Percentiles rank a stretch among this genome's conserved stretches.
Evolutionary conservation across 2,113 vertebrate genomes (phyloP).

Genomic region (Nestor notabilis): DNA sequence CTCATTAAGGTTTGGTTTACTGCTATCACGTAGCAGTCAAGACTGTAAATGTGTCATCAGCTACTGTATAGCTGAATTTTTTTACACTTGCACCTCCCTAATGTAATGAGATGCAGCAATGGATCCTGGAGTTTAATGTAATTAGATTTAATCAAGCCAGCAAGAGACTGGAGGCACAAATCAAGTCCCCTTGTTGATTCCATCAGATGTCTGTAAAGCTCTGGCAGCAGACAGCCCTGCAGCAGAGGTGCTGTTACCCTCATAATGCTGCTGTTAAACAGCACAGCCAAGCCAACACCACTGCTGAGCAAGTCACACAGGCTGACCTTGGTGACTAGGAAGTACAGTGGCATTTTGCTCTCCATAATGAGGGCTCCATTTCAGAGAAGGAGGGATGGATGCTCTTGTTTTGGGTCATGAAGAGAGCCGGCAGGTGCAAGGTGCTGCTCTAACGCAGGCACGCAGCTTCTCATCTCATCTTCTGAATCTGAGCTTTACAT

Average conservation of each 20-base stretch:
- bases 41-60: not conserved
- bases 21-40: fast-evolving
- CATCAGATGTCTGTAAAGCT: not conserved
- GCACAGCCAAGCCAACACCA: not conserved
- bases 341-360: not conserved
- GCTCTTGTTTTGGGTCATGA: fast-evolving
- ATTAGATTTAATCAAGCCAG: not conserved
- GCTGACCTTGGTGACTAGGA: not conserved
- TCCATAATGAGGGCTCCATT: not conserved
- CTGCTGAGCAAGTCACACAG: not conserved
- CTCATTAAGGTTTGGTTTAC: not conserved
- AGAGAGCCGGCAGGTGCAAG: not conserved
- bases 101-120: not conserved
- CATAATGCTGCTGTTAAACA: not conserved
- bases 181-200: not conserved
- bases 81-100: not conserved
- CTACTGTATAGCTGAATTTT: not conserved
- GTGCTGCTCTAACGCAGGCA: not conserved
- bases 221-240: not conserved
- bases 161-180: not conserved
- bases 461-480: not conserved
- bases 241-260: not conserved
- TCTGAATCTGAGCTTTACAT: not conserved
- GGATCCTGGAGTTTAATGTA: not conserved
- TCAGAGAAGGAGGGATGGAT: fast-evolving